A percentile compares a stretch with the other conserved stretches of the same genome.
These are phyloP conservation scores for Drosophila novamexicana DNA, from an alignment of 1,140 invertebrate species.

Conservation along the genomic window DNA sequence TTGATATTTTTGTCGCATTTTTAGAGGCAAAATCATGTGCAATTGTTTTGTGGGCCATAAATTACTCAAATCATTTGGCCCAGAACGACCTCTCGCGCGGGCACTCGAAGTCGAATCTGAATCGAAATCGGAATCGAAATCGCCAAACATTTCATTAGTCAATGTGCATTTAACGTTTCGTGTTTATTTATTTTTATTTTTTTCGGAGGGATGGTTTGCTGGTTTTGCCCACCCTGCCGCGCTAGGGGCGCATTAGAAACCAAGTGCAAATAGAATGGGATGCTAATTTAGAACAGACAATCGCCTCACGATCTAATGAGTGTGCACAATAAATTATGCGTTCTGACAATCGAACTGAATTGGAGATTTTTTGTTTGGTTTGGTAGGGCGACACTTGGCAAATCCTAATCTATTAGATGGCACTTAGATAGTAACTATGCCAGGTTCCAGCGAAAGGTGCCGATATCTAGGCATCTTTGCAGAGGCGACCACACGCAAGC, in stretches of 20 bases:
- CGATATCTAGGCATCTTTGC: background rate
- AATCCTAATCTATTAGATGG: constrained; percentile 27
- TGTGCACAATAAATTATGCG: constrained; percentile 65
- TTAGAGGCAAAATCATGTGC: constrained; percentile 36
- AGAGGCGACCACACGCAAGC: constrained; percentile 47
- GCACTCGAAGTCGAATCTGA: constrained; percentile 35
- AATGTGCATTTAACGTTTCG: constrained; percentile 52
- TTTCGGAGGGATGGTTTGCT: constrained; percentile 6
- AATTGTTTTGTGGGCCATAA: constrained; percentile 66
- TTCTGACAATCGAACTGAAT: constrained; percentile 60
- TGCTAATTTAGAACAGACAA: constrained; percentile 67
- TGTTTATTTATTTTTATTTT: background rate
- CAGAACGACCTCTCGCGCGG: constrained; percentile 69
- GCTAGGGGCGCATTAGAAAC: constrained; percentile 18
- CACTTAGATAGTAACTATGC: constrained; percentile 26
- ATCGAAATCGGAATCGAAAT: constrained; percentile 10
- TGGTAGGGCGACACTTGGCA: background rate
- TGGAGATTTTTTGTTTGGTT: background rate
- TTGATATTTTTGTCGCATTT: constrained; percentile 48
- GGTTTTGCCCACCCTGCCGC: background rate
- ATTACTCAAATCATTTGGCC: constrained; percentile 75
- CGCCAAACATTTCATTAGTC: constrained; percentile 69
- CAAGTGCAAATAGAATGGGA: constrained; percentile 57
- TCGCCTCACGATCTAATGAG: constrained; percentile 41
- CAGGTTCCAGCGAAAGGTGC: constrained; percentile 47